These are phyloP conservation scores for Gymnocheta viridis DNA, from an alignment of 2,888 invertebrate genomes.

Conservation along the genomic window DNA sequence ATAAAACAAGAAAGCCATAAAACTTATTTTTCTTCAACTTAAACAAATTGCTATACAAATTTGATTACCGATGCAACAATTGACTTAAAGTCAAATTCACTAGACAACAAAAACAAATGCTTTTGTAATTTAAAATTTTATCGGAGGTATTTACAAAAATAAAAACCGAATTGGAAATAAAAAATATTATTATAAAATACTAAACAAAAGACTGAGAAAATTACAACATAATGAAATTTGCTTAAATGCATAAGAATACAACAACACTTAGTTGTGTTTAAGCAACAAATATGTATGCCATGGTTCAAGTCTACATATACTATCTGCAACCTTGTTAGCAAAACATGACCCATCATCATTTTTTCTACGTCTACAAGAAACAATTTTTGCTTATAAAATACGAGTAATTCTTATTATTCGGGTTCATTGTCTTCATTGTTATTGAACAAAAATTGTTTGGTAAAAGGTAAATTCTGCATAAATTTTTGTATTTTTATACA, in stretches of 20 bases:
- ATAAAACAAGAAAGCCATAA: not conserved
- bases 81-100: not conserved
- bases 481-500: slow-evolving; percentile 49
- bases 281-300: not conserved
- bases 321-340: slow-evolving; percentile 17
- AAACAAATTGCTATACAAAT: slow-evolving; percentile 17
- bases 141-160: slow-evolving; percentile 5
- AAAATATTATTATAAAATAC: not conserved
- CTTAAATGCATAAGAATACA: slow-evolving; percentile 20
- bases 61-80: slow-evolving; percentile 25
- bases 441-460: slow-evolving; percentile 47
- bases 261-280: not conserved
- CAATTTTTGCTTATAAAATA: not conserved
- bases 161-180: not conserved
- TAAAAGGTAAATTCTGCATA: slow-evolving; percentile 63
- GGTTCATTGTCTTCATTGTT: slow-evolving; percentile 39
- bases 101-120: not conserved
- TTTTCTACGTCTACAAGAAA: not conserved
- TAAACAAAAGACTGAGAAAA: not conserved
- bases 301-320: not conserved
- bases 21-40: slow-evolving; percentile 5
- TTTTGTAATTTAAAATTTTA: slow-evolving; percentile 24
- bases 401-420: not conserved
- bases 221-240: slow-evolving; percentile 32
- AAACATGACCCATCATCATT: slow-evolving; percentile 19